Percentiles rank a stretch among this genome's conserved stretches.
phyloP scores from a whole-genome alignment of 2,888 invertebrate genomes.

The Agonopterix arenella region DNA sequence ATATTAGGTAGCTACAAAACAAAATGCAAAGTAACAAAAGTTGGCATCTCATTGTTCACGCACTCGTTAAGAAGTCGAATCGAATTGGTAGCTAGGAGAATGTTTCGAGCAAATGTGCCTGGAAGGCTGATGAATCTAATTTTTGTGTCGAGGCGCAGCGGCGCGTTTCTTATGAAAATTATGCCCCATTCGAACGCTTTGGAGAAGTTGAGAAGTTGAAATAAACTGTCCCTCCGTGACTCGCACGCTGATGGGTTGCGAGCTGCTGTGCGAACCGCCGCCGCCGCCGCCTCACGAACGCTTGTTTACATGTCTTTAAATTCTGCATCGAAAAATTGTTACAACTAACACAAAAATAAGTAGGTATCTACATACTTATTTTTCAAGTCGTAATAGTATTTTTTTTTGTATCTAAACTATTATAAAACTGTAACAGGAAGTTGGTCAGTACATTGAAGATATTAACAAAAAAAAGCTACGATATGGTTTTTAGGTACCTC shows the following conservation, averaged over 20 bases:
- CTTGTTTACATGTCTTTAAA: constrained; percentile 18
- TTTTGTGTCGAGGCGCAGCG: constrained; percentile 53
- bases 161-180: constrained; percentile 70
- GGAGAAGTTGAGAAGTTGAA: constrained; percentile 68
- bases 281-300: constrained; percentile 23
- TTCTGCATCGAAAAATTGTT: neutral
- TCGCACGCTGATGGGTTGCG: constrained; percentile 45
- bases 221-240: constrained; percentile 72
- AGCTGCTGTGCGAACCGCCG: constrained; percentile 17
- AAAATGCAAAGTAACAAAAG: constrained; percentile 47
- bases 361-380: too few relatives aligned
- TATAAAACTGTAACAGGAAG: too few relatives aligned
- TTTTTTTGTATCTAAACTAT: too few relatives aligned
- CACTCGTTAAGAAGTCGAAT: constrained; percentile 56
- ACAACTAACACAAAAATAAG: too few relatives aligned
- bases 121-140: constrained; percentile 67
- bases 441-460: too few relatives aligned
- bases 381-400: too few relatives aligned
- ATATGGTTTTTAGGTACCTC: too few relatives aligned
- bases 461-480: too few relatives aligned
- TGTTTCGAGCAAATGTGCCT: constrained; percentile 53
- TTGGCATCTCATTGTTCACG: constrained; percentile 52
- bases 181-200: constrained; percentile 66
- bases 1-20: constrained; percentile 26
- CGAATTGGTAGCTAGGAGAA: constrained; percentile 51